Evolutionary conservation across 2,888 invertebrate species (phyloP), one percentile per base, ranked within the genome.

Genomic region (Cryptosula pallasiana): DNA sequence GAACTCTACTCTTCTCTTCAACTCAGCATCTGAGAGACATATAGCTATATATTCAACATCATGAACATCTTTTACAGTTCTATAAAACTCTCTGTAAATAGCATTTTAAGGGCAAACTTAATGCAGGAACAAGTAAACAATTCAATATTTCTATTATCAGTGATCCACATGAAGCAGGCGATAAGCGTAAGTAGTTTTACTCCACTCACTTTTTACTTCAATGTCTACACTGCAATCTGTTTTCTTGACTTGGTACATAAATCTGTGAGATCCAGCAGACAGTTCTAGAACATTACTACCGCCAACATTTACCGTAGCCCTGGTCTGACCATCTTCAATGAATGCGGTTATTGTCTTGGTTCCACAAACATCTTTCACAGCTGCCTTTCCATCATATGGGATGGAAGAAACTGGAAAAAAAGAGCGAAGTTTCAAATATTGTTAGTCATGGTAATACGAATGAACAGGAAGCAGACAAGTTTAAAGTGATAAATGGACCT

Each of bases 1-100:
- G 34, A 63, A 63, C 63, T 63, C 32, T 13, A 63, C 32, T 32
- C 63, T 63, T 27, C 63, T 63, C 63, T 32, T n/a, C 63, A 63
- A 29, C 3, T 63, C 27, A 27, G 63, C 29, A 34, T 63, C 63
- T 63, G 32, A 9, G 20, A 45, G 5, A 45, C 45, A 45, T 5
- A 5, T 45, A 5, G 20, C 45, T 13, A 45, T 45, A 20, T 20
- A 45, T 45, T 45, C n/a, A 13, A 45, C 20, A 45, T 13, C 45
- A 45, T 20, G 20, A 45, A 45, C 45, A 5, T 45, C 45, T 45
- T 45, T 45, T 45, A 45, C 5, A 45, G 45, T 45, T 45, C 45
- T 20, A 45, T 45, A 45, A 45, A 45, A 45, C 45, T 13, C n/a
- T n/a, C n/a, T n/a, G n/a, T n/a, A n/a, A n/a, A n/a, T n/a, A n/a